A percentile compares a stretch with the other conserved stretches of the same genome.
Evolutionary conservation across 2,113 vertebrate genomes (phyloP).

Genomic region (Pelobates fuscus): DNA sequence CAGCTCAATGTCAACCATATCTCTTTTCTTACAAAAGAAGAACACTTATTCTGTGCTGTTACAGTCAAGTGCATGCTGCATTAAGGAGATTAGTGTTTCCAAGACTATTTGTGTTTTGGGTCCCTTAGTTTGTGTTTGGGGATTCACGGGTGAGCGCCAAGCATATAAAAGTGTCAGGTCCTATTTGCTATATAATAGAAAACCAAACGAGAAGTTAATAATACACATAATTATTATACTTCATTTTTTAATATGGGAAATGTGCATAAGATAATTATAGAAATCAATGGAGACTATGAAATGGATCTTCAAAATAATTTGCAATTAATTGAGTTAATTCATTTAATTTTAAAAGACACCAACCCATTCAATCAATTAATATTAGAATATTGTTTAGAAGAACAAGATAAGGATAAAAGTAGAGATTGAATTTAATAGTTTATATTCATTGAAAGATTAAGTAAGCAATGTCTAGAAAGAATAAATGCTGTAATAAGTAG

Average conservation of each 20-base stretch:
- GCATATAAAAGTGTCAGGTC: conserved; percentile 7
- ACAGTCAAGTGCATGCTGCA: conserved; percentile 32
- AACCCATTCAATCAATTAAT: too few relatives aligned
- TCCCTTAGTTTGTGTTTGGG: conserved; percentile 13
- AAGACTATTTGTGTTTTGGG: conserved; percentile 30
- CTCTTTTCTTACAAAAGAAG: conserved; percentile 34
- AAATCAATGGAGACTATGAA: background rate
- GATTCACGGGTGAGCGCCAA: conserved; percentile 8
- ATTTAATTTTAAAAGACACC: too few relatives aligned
- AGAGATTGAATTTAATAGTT: too few relatives aligned
- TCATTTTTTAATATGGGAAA: background rate
- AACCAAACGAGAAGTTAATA: conserved; percentile 3
- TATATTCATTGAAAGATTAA: too few relatives aligned
- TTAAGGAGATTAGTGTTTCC: conserved; percentile 31
- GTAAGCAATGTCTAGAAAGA: too few relatives aligned
- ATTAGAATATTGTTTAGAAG: too few relatives aligned
- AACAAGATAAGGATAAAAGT: too few relatives aligned
- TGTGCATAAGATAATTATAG: background rate
- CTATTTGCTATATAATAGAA: conserved; percentile 6
- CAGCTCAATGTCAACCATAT: conserved; percentile 33
- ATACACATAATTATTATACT: background rate
- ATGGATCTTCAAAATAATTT: too few relatives aligned
- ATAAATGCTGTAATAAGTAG: too few relatives aligned
- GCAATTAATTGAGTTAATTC: too few relatives aligned
- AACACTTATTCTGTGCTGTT: conserved; percentile 23